Percentiles rank a stretch among this genome's conserved stretches.
phyloP scores from a whole-genome alignment of 2,113 vertebrate species.

The Suncus etruscus region DNA sequence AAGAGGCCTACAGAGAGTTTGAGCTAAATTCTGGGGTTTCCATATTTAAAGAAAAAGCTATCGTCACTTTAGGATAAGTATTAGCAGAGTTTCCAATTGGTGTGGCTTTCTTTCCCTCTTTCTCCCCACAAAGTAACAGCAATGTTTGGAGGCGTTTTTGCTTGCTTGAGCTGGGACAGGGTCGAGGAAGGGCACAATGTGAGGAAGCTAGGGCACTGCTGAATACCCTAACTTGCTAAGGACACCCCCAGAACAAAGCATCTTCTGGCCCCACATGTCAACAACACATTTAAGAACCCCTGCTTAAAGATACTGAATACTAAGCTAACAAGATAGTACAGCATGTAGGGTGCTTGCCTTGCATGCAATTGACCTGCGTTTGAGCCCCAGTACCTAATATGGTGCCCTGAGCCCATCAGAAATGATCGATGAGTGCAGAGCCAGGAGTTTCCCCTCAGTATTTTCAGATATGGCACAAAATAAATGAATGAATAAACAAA shows the following conservation, averaged over 20 bases:
- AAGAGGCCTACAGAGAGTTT: constrained; percentile 46
- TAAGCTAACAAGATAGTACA: too few relatives aligned
- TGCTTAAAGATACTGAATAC: background rate
- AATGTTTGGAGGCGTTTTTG: constrained; percentile 7
- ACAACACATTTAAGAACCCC: background rate
- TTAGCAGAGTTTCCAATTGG: constrained; percentile 21
- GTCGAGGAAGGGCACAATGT: background rate
- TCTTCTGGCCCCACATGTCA: background rate
- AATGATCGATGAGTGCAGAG: too few relatives aligned
- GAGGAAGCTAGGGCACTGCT: background rate
- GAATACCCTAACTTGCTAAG: background rate
- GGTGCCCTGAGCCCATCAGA: too few relatives aligned
- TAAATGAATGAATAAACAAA: too few relatives aligned
- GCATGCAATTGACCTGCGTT: too few relatives aligned
- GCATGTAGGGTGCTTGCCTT: too few relatives aligned
- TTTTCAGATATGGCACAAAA: too few relatives aligned
- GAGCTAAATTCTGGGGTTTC: constrained; percentile 46
- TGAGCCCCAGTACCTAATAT: too few relatives aligned
- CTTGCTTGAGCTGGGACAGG: background rate
- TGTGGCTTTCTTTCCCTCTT: background rate
- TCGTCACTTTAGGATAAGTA: constrained; percentile 39
- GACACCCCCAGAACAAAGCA: background rate
- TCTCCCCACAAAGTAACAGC: background rate
- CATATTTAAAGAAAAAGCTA: background rate
- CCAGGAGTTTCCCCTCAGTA: too few relatives aligned